Conservation (phyloP, 2,113 vertebrate species). For the Mesembrinibis cayennensis region DNA sequence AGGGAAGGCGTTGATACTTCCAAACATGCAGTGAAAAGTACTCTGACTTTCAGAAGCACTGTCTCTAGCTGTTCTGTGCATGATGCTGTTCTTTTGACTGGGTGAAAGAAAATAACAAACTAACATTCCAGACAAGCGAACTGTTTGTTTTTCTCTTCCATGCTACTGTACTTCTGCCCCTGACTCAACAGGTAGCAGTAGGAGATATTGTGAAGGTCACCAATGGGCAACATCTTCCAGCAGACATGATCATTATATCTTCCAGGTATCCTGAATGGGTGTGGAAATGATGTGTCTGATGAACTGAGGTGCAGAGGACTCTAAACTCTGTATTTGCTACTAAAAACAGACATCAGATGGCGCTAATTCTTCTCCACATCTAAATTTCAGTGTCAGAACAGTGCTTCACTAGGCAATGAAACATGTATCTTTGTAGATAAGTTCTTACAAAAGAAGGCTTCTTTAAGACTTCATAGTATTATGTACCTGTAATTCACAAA, state of each 20-base stretch:
- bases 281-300: conserved; percentile 54
- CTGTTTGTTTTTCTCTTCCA: conserved; percentile 67
- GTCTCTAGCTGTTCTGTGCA: conserved; percentile 10
- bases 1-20: background rate
- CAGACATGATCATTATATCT: conserved; percentile 97
- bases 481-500: background rate
- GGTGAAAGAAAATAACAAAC: conserved; percentile 44
- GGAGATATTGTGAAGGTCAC: conserved; percentile 98
- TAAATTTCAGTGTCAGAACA: background rate
- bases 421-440: background rate
- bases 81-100: background rate
- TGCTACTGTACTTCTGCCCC: conserved; percentile 72
- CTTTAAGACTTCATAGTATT: background rate
- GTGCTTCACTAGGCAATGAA: background rate
- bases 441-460: background rate
- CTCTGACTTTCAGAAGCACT: background rate
- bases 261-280: conserved; percentile 81
- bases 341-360: background rate
- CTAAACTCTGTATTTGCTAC: background rate
- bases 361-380: background rate
- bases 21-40: conserved; percentile 18
- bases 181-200: conserved; percentile 91
- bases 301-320: conserved; percentile 62
- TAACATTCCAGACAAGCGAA: conserved; percentile 42
- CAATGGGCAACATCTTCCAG: conserved; percentile 97